Evolutionary conservation across 64 coral and sea anemone species (phyloP).

Genomic region (Cladopsammia gracilis): DNA sequence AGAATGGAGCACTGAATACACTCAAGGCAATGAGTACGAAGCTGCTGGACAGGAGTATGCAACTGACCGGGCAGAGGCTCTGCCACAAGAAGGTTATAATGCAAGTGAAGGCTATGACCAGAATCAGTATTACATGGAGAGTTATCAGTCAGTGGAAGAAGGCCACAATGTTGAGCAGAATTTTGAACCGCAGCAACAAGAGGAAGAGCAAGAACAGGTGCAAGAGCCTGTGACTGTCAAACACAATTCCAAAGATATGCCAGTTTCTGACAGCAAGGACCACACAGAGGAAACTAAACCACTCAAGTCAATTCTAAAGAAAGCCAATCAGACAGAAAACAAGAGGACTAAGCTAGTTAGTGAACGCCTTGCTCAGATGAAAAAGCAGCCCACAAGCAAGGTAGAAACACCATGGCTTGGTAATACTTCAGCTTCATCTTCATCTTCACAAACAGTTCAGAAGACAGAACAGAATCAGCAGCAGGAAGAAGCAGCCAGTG

Average conservation of each 20-base stretch:
- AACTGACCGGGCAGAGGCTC: neutral
- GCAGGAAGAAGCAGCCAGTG: neutral
- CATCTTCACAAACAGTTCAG: neutral
- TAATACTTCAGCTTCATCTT: neutral
- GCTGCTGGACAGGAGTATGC: constrained; percentile 17
- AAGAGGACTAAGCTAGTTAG: constrained; percentile 33
- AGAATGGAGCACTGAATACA: constrained; percentile 12
- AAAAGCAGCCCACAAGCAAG: neutral
- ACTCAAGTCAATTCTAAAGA: constrained; percentile 69
- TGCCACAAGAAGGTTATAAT: constrained; percentile 1
- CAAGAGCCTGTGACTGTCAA: neutral
- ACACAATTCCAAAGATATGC: neutral
- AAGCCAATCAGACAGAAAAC: neutral
- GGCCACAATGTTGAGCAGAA: neutral
- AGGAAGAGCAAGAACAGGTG: neutral
- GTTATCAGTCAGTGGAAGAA: neutral
- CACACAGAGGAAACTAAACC: constrained; percentile 27
- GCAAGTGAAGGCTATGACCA: constrained; percentile 11
- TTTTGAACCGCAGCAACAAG: neutral
- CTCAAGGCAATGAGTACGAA: constrained; percentile 27
- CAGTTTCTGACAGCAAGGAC: neutral
- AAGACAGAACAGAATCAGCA: neutral
- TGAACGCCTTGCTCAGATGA: constrained; percentile 45
- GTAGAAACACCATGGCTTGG: neutral
- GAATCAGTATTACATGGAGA: neutral